Evolutionary conservation across 2,888 invertebrate species (phyloP), one percentile per base, ranked within the genome.

Genomic region (Eilema griseolum): DNA sequence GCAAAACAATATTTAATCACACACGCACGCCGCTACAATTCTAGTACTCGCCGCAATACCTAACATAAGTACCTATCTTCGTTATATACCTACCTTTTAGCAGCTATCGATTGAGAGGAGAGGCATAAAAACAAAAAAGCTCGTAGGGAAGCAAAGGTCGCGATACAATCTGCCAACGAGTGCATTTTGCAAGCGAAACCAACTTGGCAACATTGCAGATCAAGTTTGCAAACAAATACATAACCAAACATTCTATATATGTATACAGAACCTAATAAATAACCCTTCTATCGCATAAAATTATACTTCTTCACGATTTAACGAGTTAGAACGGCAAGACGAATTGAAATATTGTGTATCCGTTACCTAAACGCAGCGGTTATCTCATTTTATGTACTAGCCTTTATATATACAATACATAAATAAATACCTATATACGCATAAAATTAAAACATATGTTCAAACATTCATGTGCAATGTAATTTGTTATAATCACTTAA

Each of bases 161-260:
- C 81, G 71, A 85, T 81, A 85, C 80, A 74, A 81, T 84, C 84
- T 85, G 83, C 88, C 86, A 88, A 85, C 86, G 85, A 79, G 78
- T 86, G 86, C 86, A 85, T 85, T 83, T 83, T 75, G 84, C 84
- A 84, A 86, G 77, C 84, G 78, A 83, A 86, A 85, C 81, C 78
- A 82, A 81, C 84, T 87, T 85, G 85, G 86, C 88, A 88, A 88
- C 87, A 86, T 84, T 85, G 84, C 84, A 83, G 79, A 85, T 84
- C 86, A 86, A 86, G 86, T 87, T 89, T 85, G 83, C 83, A 88
- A 88, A 87, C 85, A 88, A 86, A 90, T 84, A 86, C 85, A 86
- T 87, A 89, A 86, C 85, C 85, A 86, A 87, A 86, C 83, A 85
- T 79, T 76, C 73, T 78, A 82, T 76, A 79, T 31, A 77, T 69